These are phyloP conservation scores for Anguilla obscura DNA, from an alignment of 2,797 vertebrate species.

Conservation along the genomic window DNA sequence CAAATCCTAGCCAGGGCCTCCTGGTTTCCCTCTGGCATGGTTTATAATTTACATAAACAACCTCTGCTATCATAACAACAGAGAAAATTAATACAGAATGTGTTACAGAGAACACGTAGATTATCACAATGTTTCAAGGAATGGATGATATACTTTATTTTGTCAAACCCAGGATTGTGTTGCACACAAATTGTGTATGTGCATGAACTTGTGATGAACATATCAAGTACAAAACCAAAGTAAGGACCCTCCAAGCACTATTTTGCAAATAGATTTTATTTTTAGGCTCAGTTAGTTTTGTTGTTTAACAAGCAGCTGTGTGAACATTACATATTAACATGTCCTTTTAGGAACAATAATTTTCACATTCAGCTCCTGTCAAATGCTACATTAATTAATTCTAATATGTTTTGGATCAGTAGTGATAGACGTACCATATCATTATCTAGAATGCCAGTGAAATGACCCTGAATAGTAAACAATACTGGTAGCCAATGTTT, in stretches of 20 bases:
- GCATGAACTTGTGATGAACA: not conserved
- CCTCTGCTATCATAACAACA: slow-evolving; percentile 63
- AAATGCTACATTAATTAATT: slow-evolving; percentile 53
- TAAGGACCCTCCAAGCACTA: not conserved
- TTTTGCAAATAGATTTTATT: not conserved
- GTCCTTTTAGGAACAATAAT: slow-evolving; percentile 46
- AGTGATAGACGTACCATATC: slow-evolving; percentile 44
- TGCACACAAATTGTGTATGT: not conserved
- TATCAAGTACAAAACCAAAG: not conserved
- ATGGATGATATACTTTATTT: not conserved
- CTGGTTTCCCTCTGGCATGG: slow-evolving; percentile 69
- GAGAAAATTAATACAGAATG: not conserved
- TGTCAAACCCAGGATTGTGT: not conserved
- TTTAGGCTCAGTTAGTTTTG: not conserved
- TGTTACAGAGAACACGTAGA: not conserved
- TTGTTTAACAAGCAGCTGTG: slow-evolving; percentile 9
- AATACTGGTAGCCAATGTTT: not conserved
- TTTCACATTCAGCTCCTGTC: slow-evolving; percentile 54
- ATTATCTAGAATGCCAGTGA: slow-evolving; percentile 18
- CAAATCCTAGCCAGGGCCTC: slow-evolving; percentile 62
- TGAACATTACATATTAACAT: not conserved
- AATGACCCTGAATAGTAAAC: not conserved
- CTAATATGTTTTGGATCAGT: slow-evolving; percentile 32
- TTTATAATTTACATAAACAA: slow-evolving; percentile 77
- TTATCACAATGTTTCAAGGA: not conserved